A percentile compares a stretch with the other conserved stretches of the same genome.
These are phyloP conservation scores for Epinotia nisella DNA, from an alignment of 2,888 invertebrate species.

Conservation along the genomic window DNA sequence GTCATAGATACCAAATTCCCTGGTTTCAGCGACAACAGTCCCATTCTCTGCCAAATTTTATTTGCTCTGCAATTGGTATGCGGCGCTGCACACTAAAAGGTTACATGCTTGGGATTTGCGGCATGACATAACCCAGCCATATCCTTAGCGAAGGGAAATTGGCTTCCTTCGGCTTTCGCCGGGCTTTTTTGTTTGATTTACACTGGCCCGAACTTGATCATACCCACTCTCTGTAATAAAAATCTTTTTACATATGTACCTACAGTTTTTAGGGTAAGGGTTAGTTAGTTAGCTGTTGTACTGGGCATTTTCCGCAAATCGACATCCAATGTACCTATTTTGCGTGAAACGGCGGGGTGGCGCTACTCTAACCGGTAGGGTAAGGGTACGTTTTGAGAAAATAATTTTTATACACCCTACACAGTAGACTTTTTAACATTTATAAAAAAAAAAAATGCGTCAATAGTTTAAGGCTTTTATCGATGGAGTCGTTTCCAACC, in stretches of 20 bases:
- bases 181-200: slow-evolving; percentile 51
- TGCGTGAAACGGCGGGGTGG: too few species aligned
- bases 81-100: slow-evolving; percentile 49
- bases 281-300: too few species aligned
- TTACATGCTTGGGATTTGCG: slow-evolving; percentile 52
- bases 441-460: too few species aligned
- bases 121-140: slow-evolving; percentile 53
- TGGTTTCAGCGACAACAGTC: neutral
- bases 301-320: too few species aligned
- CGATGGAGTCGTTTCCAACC: too few species aligned
- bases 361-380: too few species aligned
- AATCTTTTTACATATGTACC: slow-evolving; percentile 9
- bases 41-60: slow-evolving; percentile 23
- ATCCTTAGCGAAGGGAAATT: slow-evolving; percentile 54
- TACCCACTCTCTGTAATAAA: slow-evolving; percentile 12
- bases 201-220: slow-evolving; percentile 31
- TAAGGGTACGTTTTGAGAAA: too few species aligned
- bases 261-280: too few species aligned
- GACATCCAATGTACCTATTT: too few species aligned
- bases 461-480: too few species aligned
- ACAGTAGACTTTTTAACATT: too few species aligned
- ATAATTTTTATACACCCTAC: too few species aligned
- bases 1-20: neutral
- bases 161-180: slow-evolving; percentile 50
- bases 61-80: slow-evolving; percentile 52